Percentiles rank a stretch among this genome's conserved stretches.
Conservation (phyloP, 1,140 invertebrate genomes). For the Drosophila azteca region DNA sequence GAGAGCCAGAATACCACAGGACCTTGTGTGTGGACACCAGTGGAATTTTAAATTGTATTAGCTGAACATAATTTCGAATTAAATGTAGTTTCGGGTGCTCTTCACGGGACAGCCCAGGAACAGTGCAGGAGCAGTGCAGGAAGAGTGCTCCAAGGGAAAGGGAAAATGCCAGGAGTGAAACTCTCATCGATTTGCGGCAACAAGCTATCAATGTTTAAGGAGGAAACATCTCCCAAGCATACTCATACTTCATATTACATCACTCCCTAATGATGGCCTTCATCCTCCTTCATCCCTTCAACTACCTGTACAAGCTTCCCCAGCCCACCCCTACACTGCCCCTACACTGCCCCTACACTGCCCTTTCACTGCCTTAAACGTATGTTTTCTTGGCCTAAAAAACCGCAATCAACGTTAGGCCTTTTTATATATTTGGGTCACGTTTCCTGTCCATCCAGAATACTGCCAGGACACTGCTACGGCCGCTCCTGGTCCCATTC, state of each 20-base stretch:
- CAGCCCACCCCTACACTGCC: background rate
- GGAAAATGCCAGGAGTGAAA: slow-evolving; percentile 3
- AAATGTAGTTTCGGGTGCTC: slow-evolving; percentile 42
- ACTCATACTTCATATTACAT: slow-evolving; percentile 3
- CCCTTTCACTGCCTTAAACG: background rate
- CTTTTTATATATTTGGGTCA: slow-evolving; percentile 72
- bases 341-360: background rate
- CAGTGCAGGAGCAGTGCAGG: background rate
- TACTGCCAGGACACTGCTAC: background rate
- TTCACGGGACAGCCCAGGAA: too few species aligned
- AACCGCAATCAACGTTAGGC: slow-evolving; percentile 69
- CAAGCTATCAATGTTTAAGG: slow-evolving; percentile 12
- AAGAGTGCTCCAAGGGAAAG: slow-evolving; percentile 21
- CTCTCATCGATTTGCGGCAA: background rate
- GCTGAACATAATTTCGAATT: slow-evolving; percentile 73
- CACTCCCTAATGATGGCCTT: slow-evolving; percentile 1
- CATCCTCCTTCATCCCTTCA: background rate
- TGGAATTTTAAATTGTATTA: slow-evolving; percentile 77
- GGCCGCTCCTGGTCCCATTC: slow-evolving; percentile 18
- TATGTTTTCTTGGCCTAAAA: slow-evolving; percentile 37
- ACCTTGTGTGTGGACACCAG: slow-evolving; percentile 57
- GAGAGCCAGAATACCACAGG: slow-evolving; percentile 23
- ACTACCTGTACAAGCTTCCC: slow-evolving; percentile 11
- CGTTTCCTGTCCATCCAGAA: slow-evolving; percentile 37
- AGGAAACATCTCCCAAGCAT: slow-evolving; percentile 7